Conservation (phyloP, 2,113 vertebrate species). For the Benitochromis conjunctus region DNA sequence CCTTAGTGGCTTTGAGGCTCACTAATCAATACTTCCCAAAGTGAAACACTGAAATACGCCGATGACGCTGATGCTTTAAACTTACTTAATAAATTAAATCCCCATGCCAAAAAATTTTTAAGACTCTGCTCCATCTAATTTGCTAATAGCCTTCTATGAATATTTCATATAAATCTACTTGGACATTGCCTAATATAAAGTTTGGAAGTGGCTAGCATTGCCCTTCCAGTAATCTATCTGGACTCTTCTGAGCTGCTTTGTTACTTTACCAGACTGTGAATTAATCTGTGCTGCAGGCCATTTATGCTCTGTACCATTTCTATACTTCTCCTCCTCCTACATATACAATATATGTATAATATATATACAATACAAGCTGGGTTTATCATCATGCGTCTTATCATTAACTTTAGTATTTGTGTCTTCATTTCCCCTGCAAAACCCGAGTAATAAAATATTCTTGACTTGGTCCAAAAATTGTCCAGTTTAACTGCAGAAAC, state of each 20-base stretch:
- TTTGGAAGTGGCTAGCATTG: conserved; percentile 21
- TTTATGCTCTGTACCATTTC: not conserved
- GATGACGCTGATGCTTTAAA: conserved; percentile 24
- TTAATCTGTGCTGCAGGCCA: not conserved
- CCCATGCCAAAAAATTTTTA: conserved; percentile 25
- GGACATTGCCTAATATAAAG: conserved; percentile 27
- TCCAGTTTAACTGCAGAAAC: not conserved
- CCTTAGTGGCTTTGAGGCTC: conserved; percentile 21
- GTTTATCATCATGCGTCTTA: rapidly evolving
- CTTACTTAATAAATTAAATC: conserved; percentile 48
- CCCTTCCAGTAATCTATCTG: conserved; percentile 37
- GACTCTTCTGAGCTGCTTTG: conserved; percentile 6
- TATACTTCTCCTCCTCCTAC: not conserved
- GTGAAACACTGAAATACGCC: conserved; percentile 10
- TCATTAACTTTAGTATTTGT: not conserved
- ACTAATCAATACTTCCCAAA: conserved; percentile 38
- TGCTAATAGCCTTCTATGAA: conserved; percentile 54
- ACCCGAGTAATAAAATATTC: not conserved
- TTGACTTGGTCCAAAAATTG: rapidly evolving
- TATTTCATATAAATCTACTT: conserved; percentile 58
- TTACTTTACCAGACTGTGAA: conserved; percentile 4
- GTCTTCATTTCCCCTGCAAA: not conserved
- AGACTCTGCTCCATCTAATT: conserved; percentile 41
- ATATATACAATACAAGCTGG: not conserved
- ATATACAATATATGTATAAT: not conserved